Conservation (phyloP, 2,888 invertebrate genomes). For the Entomobrya multifasciata region DNA sequence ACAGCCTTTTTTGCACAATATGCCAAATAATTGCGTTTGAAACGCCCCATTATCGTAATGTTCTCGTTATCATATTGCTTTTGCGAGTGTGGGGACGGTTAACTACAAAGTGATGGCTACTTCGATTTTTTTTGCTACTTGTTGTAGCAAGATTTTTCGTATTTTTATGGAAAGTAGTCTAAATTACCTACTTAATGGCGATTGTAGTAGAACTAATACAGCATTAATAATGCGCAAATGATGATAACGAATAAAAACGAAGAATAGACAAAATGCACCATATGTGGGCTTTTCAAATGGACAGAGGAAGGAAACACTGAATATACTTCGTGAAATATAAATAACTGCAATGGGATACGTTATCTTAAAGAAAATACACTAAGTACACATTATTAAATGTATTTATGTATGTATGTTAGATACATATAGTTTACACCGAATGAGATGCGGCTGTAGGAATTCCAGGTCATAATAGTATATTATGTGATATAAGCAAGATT, state of each 20-base stretch:
- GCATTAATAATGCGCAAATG: slow-evolving; percentile 48
- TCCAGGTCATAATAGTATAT: no score
- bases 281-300: not conserved
- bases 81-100: not conserved
- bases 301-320: not conserved
- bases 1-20: not conserved
- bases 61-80: not conserved
- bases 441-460: no score
- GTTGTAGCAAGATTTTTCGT: not conserved
- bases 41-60: not conserved
- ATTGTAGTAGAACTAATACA: slow-evolving; percentile 42
- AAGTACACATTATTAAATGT: no score
- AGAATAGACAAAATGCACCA: not conserved
- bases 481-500: not conserved
- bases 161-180: slow-evolving; percentile 42
- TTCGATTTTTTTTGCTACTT: no score
- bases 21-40: slow-evolving; percentile 44
- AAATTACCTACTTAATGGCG: not conserved
- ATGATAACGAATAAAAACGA: not conserved
- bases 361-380: no score
- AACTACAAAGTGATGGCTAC: no score
- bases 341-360: no score
- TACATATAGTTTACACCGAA: no score
- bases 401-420: not conserved
- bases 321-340: no score